Conservation (phyloP, 2,113 vertebrate genomes). For the Heterochromis multidens region DNA sequence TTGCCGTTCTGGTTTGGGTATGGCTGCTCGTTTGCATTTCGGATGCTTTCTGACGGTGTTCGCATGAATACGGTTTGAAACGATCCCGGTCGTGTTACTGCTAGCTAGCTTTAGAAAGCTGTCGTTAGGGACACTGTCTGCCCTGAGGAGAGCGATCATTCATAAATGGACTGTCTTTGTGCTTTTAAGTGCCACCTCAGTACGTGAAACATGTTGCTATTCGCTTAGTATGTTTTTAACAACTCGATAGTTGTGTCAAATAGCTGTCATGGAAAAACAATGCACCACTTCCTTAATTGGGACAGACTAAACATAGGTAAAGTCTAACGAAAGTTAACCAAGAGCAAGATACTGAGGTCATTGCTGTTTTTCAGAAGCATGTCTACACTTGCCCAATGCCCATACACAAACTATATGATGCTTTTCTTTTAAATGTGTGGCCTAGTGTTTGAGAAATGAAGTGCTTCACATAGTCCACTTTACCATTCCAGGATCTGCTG, state of each 20-base stretch:
- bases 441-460: neutral
- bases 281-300: constrained; percentile 33
- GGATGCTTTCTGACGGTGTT: neutral
- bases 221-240: neutral
- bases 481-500: neutral
- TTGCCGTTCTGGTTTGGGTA: neutral
- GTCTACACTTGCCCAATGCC: neutral
- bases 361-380: neutral
- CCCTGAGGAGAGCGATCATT: neutral
- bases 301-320: neutral
- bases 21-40: neutral
- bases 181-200: neutral
- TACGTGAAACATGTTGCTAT: neutral
- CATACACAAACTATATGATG: neutral
- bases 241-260: neutral
- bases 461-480: neutral
- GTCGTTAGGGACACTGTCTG: neutral
- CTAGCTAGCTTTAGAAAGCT: neutral
- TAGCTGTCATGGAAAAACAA: constrained; percentile 5
- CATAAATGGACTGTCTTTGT: neutral
- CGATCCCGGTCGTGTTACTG: neutral
- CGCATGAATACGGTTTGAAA: neutral
- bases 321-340: neutral
- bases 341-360: neutral
- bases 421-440: neutral